phyloP scores from a whole-genome alignment of 2,888 invertebrate species.

The Pseudanteris insignis region DNA sequence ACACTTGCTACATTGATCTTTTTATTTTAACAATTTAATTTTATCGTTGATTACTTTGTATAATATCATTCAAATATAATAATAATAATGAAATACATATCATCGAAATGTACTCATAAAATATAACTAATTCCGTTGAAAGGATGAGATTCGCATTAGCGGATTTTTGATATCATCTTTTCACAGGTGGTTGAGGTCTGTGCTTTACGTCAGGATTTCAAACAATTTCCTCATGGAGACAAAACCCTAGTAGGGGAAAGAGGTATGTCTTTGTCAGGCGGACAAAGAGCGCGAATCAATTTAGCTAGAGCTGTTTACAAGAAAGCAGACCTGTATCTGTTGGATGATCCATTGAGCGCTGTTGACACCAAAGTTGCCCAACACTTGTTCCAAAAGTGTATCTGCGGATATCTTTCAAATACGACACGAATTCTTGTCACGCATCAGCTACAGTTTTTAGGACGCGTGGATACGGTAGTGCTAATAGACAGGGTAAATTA shows the following conservation, averaged over 20 bases:
- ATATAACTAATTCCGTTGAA: not conserved
- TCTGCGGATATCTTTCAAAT: conserved; percentile 70
- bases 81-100: not conserved
- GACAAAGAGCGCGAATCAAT: conserved; percentile 84
- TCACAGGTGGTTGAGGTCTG: conserved; percentile 66
- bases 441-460: conserved; percentile 76
- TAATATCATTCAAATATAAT: too few relatives aligned
- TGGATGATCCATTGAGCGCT: conserved; percentile 85
- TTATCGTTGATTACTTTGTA: too few relatives aligned
- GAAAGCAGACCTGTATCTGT: conserved; percentile 79
- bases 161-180: not conserved
- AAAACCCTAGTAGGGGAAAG: conserved; percentile 82
- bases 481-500: too few relatives aligned
- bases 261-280: conserved; percentile 83
- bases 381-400: conserved; percentile 78
- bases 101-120: not conserved
- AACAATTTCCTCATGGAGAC: conserved; percentile 80
- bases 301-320: conserved; percentile 81
- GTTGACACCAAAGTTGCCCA: conserved; percentile 82
- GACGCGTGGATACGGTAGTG: conserved; percentile 65
- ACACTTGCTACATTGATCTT: too few relatives aligned
- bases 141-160: too few relatives aligned
- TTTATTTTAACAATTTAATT: too few relatives aligned
- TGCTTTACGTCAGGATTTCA: conserved; percentile 76
- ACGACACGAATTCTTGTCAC: conserved; percentile 74